Percentiles rank a stretch among this genome's conserved stretches.
Evolutionary conservation across 1,140 invertebrate genomes (phyloP).

Genomic region (Paraescarpia echinospica): DNA sequence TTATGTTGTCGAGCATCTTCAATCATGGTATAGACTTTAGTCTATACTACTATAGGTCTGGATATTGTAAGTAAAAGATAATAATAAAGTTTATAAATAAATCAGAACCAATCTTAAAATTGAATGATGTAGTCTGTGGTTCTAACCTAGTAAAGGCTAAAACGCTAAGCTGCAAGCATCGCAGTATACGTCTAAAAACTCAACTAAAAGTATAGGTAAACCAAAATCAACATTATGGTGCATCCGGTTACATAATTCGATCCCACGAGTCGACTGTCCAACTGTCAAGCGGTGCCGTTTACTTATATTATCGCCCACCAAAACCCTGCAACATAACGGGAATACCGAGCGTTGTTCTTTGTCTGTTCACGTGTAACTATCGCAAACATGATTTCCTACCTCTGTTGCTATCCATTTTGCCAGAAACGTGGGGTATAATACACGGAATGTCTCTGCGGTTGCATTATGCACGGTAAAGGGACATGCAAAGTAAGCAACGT

Average conservation of each 20-base stretch:
- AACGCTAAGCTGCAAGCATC: too few relatives aligned
- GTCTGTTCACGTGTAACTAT: neutral
- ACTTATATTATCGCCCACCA: constrained; percentile 1
- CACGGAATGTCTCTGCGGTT: neutral
- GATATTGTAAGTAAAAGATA: too few relatives aligned
- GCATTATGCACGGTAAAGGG: neutral
- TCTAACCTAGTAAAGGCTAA: too few relatives aligned
- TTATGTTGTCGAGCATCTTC: too few relatives aligned
- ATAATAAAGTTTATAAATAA: too few relatives aligned
- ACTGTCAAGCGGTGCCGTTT: neutral
- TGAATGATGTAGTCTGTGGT: too few relatives aligned
- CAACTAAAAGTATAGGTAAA: too few relatives aligned
- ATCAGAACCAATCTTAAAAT: too few relatives aligned
- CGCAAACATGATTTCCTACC: neutral
- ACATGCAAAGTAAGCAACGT: neutral
- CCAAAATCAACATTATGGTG: neutral
- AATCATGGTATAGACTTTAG: too few relatives aligned
- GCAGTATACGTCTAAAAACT: too few relatives aligned
- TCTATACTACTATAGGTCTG: too few relatives aligned
- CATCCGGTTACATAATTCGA: neutral
- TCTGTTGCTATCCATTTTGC: neutral
- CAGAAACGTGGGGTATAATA: neutral
- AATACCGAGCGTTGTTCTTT: neutral
- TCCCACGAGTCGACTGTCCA: neutral
- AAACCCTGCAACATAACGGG: neutral